These are phyloP conservation scores for Lepidocolaptes lacrymiger DNA, from an alignment of 2,797 vertebrate species.

Conservation along the genomic window DNA sequence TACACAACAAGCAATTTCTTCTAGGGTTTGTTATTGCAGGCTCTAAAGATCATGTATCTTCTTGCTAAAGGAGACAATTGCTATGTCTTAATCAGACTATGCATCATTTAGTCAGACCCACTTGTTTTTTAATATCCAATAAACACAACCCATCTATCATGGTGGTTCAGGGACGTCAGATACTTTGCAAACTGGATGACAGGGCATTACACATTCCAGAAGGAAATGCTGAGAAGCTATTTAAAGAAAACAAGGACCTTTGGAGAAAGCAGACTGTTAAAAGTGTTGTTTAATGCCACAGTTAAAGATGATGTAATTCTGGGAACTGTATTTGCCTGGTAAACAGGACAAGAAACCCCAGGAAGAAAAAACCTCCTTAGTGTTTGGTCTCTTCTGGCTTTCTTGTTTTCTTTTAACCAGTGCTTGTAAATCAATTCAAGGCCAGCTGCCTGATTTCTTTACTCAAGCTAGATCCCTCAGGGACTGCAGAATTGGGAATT, in stretches of 20 bases:
- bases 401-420: not conserved
- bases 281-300: not conserved
- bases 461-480: not conserved
- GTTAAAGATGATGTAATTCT: not conserved
- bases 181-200: not conserved
- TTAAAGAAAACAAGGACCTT: not conserved
- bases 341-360: not conserved
- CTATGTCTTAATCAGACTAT: slow-evolving; percentile 14
- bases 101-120: slow-evolving; percentile 36
- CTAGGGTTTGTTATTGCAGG: not conserved
- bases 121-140: slow-evolving; percentile 45
- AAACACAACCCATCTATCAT: slow-evolving; percentile 15
- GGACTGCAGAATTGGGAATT: not conserved
- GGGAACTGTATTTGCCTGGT: not conserved
- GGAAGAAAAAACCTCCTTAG: not conserved
- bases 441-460: not conserved
- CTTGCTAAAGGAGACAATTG: not conserved
- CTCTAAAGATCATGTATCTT: not conserved
- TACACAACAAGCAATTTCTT: not conserved
- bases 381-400: not conserved
- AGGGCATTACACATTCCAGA: not conserved
- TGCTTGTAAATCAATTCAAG: not conserved
- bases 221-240: not conserved
- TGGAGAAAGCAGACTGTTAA: not conserved
- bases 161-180: not conserved